Evolutionary conservation across 2,113 vertebrate genomes (phyloP), one percentile per base, ranked within the genome.

Genomic region (Trematocara marginatum): DNA sequence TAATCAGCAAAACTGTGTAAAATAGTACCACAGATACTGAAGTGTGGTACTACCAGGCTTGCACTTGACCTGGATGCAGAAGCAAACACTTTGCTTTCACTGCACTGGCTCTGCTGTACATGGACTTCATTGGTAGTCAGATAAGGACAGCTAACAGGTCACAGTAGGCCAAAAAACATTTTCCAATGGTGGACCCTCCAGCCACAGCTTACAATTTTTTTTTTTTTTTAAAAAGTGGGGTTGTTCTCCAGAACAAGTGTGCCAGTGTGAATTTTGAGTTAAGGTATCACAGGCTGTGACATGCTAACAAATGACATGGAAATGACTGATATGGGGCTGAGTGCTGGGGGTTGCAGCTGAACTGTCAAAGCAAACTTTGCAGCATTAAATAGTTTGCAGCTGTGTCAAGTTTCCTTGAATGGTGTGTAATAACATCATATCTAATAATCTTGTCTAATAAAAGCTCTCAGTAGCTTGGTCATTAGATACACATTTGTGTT

Each of bases 91-190:
- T 51, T 51, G 71, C 45, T 76, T 76, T 51, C 71, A 76, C 26
- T 51, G 26, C 26, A 31, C 42, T 34, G 71, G 45, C 71, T 76
- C 71, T 76, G 45, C 45, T 31, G 16, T 76, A 47, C 45, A 76
- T 76, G 26, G 71, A 51, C 71, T 76, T 34, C 10, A 76, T 76
- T 76, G 71, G 71, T 76, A 76, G 71, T 51, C 71, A 76, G 71
- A 76, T 51, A 51, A 76, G 45, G 71, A 51, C 10, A 76, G 45
- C 45, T 51, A 76, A 76, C 71, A 51, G 71, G 45, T 76, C 45
- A 76, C 6, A 2, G 71, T 49, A 76, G 71, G 6, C 71, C 45
- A 76, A 76, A 51, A 51, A 34, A 8, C 71, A 76, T n/a, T 76
- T 31, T 3, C 45, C 71, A 51, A 0, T 51, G 26, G 45, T 31